Evolutionary conservation across 92 coral and sea anemone species (phyloP), one percentile per base, ranked within the genome.

Genomic region (Parazoanthus swiftii): DNA sequence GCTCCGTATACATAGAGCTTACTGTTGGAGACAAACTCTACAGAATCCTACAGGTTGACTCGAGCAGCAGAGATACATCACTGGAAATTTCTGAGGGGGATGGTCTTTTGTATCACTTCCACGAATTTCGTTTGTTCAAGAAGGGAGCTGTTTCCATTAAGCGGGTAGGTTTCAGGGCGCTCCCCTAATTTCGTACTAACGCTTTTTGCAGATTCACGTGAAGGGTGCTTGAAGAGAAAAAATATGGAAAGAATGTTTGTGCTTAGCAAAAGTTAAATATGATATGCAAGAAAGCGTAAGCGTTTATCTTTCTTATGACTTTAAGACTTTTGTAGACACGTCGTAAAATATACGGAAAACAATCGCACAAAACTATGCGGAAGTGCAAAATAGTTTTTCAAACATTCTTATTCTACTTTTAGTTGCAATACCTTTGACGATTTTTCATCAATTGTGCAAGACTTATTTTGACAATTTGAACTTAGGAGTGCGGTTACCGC

Each of bases 131-230:
- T 23, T 89, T 92, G 10, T 81, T 79, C 8, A 88, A 77, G 73
- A 88, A 88, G 68, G 95, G 93, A 44, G 82, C 89, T 33, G 79
- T 92, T 51, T 89, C 93, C 56, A 75, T 92, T 37, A 86, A 75
- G 58, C 77, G 38, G 79, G 91, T 89, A 77, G 6, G 91, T 74
- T 70, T n/a, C 42, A 16, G 4, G 63, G 9, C 23, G 10, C 51
- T 76, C 29, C 15, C 51, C 2, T 44, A 20, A 76, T 5, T 76
- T n/a, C 23, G 2, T 76, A 11, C 46, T 44, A 76, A 36, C 25
- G 48, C 29, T 36, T 76, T 16, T 36, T 21, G 11, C 29, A 38
- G 38, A 5, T 38, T 35, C 23, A 74, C 10, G 9, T 21, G 59
- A 63, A 63, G 25, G 5, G 26, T 63, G 70, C 18, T 63, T 20